Evolutionary conservation across 2,113 vertebrate genomes (phyloP), one percentile per base, ranked within the genome.

Genomic region (Chrysochloris asiatica): DNA sequence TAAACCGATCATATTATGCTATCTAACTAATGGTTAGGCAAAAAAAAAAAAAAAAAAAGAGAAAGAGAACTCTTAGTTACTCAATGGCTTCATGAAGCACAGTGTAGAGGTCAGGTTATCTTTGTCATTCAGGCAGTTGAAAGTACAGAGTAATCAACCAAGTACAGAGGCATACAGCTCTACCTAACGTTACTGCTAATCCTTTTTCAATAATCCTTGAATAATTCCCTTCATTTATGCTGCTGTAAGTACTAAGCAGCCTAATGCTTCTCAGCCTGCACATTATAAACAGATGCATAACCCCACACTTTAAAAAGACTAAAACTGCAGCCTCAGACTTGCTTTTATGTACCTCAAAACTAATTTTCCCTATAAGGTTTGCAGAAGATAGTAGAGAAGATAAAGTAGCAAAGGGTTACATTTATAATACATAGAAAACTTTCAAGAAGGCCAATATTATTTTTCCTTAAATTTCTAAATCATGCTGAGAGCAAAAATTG

Each of bases 161-260:
- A 72, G 33, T 12, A 56, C 21, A 84, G 48, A 92, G 9, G 2
- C 11, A 67, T 6, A 36, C 7, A 0, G 26, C n/a, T 63, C 59
- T 36, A 24, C 83, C 6, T 76, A 54, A 43, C 84, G 90, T 86
- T 48, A 33, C 36, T 33, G 10, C 78, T 77, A 92, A 95, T 88
- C 79, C 75, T 88, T 87, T 80, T 63, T 50, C 75, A 65, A 71
- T 90, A 90, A 77, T 90, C 59, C 79, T 67, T 88, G 79, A 89
- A 71, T 93, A 89, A 90, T 94, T 79, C 28, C 21, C 30, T 90
- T 90, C 82, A 75, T 73, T 83, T 81, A 38, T 33, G 36, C 8
- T 41, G 59, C 36, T 67, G 26, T 50, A 38, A 80, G 8, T 79
- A 24, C 67, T 83, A 33, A 76, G 88, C 41, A 79, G 6, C 65